phyloP scores from a whole-genome alignment of 2,888 invertebrate genomes.

The Cosmopolites sordidus region DNA sequence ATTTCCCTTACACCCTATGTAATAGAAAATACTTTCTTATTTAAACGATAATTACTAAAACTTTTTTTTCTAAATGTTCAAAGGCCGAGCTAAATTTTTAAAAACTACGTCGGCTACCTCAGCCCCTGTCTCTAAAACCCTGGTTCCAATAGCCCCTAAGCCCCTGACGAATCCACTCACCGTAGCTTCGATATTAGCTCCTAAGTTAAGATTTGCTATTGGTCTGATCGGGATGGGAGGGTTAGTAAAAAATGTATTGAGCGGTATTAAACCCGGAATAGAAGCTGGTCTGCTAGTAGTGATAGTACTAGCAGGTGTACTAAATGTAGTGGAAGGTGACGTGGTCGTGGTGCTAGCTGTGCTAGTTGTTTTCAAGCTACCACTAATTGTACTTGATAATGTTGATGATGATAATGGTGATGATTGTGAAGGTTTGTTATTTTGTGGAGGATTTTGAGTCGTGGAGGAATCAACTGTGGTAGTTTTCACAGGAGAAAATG shows the following conservation, averaged over 20 bases:
- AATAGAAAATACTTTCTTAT: too few relatives aligned
- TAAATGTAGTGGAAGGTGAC: constrained; percentile 12
- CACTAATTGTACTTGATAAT: neutral
- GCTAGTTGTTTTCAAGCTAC: neutral
- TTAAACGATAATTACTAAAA: too few relatives aligned
- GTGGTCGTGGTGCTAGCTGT: neutral
- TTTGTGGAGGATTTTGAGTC: neutral
- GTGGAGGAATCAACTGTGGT: neutral
- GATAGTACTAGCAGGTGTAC: constrained; percentile 11
- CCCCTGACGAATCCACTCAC: constrained; percentile 40
- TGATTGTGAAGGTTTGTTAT: neutral
- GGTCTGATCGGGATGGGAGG: constrained; percentile 30
- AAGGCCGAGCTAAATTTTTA: constrained; percentile 31
- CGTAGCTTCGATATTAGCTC: constrained; percentile 37
- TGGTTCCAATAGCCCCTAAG: constrained; percentile 35
- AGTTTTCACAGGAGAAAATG: neutral
- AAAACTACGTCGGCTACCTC: constrained; percentile 43
- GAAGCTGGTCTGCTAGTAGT: neutral
- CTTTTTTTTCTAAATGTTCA: constrained; percentile 6
- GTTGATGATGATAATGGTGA: neutral
- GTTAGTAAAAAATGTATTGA: constrained; percentile 27
- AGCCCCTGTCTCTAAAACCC: constrained; percentile 42
- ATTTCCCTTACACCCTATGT: too few relatives aligned
- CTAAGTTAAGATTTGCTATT: constrained; percentile 28
- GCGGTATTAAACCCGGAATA: constrained; percentile 20